Conservation (phyloP, 2,797 vertebrate genomes). For the Mormyrops boulengeri region DNA sequence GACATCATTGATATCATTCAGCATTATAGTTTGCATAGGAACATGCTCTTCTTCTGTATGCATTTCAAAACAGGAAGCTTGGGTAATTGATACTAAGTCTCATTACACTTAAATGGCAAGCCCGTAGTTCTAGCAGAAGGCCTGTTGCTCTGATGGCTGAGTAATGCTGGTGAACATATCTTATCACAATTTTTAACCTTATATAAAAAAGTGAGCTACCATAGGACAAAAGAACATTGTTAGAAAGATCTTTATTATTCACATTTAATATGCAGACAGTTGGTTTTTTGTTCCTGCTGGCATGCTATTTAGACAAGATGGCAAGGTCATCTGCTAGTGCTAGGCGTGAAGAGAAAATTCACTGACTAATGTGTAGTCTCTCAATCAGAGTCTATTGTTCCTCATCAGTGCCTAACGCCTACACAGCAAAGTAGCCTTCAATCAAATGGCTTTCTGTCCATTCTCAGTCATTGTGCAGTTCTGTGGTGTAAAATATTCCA, state of each 20-base stretch:
- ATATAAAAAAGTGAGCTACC: not conserved
- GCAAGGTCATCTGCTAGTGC: not conserved
- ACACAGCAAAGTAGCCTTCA: not conserved
- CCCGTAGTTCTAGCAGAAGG: not conserved
- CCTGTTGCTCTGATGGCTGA: not conserved
- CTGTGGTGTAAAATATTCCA: not conserved
- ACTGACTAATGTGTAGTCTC: not conserved
- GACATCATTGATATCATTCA: too few relatives aligned
- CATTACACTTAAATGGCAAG: not conserved
- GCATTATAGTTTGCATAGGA: not conserved
- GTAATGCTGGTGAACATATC: not conserved
- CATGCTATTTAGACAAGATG: not conserved
- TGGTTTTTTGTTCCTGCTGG: not conserved
- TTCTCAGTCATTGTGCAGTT: not conserved
- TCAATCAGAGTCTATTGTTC: slow-evolving; percentile 24
- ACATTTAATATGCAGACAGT: not conserved
- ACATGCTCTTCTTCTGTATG: too few relatives aligned
- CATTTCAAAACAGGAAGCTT: too few relatives aligned
- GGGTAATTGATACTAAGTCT: not conserved
- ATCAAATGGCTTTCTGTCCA: not conserved
- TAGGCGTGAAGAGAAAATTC: not conserved
- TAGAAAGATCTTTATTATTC: not conserved
- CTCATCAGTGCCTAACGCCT: not conserved
- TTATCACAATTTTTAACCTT: not conserved
- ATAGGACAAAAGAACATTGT: not conserved